phyloP scores from a whole-genome alignment of 2,797 vertebrate genomes.

The Neopelma chrysocephalum region DNA sequence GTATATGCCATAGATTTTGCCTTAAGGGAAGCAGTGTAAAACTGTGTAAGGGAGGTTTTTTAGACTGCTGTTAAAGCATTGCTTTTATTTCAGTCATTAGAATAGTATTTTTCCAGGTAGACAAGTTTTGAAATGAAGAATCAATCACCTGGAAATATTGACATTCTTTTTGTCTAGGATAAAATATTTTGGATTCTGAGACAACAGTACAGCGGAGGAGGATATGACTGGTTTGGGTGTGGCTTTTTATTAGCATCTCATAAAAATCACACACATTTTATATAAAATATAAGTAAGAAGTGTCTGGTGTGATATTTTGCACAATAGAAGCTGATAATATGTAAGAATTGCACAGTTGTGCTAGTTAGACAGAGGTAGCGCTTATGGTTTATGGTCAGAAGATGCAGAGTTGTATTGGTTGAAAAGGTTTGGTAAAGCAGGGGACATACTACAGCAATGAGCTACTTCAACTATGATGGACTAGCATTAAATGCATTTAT shows the following conservation, averaged over 20 bases:
- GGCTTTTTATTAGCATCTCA: not conserved
- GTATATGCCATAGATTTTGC: conserved; percentile 45
- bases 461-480: not conserved
- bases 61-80: not conserved
- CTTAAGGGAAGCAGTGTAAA: not conserved
- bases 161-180: not conserved
- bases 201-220: not conserved
- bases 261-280: not conserved
- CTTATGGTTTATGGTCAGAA: not conserved
- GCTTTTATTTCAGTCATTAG: not conserved
- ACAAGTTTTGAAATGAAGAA: not conserved
- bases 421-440: not conserved
- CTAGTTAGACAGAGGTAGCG: not conserved
- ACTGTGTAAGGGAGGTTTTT: not conserved
- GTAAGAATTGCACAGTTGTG: not conserved
- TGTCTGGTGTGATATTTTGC: not conserved
- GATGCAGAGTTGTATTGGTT: not conserved
- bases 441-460: not conserved
- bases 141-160: not conserved
- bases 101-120: not conserved
- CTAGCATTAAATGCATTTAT: not conserved
- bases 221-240: not conserved
- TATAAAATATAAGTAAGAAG: not conserved
- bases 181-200: not conserved
- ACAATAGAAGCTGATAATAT: not conserved